Evolutionary conservation across 2,797 vertebrate species (phyloP).

Genomic region (Characodon lateralis): DNA sequence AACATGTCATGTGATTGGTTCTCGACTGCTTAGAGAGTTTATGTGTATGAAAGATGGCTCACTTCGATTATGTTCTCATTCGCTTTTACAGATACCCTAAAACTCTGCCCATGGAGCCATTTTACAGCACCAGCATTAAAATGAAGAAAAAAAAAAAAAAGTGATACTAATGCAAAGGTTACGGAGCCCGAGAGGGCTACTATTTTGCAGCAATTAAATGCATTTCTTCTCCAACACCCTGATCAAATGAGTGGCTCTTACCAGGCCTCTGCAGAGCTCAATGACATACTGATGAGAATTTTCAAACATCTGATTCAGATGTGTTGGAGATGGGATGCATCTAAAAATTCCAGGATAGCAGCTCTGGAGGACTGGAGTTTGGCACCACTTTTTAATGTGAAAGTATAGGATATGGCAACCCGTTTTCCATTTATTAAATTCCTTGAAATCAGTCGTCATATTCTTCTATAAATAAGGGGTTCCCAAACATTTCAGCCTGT

Average conservation of each 20-base stretch:
- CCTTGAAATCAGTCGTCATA: neutral
- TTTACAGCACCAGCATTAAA: neutral
- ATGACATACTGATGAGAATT: neutral
- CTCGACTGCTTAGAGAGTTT: constrained; percentile 26
- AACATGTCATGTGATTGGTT: constrained; percentile 46
- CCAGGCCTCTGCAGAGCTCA: neutral
- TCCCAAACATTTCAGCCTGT: too few species aligned
- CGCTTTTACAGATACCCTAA: neutral
- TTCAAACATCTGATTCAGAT: neutral
- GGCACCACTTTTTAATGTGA: neutral
- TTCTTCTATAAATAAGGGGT: neutral
- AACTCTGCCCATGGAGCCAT: neutral
- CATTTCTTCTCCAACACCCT: neutral
- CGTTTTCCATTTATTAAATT: neutral
- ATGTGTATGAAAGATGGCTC: neutral
- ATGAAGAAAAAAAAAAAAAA: neutral
- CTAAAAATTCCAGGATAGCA: neutral
- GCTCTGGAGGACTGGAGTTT: neutral
- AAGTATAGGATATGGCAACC: neutral
- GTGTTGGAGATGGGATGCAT: neutral
- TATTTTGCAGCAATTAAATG: neutral
- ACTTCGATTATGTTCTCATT: constrained; percentile 2
- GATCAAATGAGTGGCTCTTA: neutral
- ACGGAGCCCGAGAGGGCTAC: neutral
- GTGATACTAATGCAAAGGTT: neutral